Conservation (phyloP, 2,113 vertebrate species). For the Regulus satrapa region DNA sequence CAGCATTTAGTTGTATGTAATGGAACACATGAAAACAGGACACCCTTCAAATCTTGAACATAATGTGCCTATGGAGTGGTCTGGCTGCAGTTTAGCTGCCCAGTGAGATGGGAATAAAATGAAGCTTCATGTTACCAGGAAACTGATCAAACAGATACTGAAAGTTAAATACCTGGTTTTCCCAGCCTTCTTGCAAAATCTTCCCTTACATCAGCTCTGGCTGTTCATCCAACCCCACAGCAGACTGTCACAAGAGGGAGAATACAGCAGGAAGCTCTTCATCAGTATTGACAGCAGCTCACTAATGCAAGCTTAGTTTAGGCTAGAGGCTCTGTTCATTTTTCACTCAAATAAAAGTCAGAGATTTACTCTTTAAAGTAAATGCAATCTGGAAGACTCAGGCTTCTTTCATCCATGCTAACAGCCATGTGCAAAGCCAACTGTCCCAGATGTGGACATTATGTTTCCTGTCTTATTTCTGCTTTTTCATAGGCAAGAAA, state of each 20-base stretch:
- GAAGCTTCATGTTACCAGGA: neutral
- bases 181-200: neutral
- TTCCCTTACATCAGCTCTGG: neutral
- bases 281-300: neutral
- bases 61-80: accelerated
- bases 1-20: neutral
- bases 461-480: neutral
- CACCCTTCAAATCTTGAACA: neutral
- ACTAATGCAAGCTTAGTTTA: neutral
- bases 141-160: accelerated
- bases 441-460: neutral
- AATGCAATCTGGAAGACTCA: neutral
- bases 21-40: neutral
- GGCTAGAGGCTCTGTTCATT: neutral
- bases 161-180: neutral
- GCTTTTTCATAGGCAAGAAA: neutral
- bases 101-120: neutral
- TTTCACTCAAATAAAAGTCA: neutral
- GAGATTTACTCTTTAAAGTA: neutral
- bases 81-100: neutral
- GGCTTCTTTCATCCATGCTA: accelerated
- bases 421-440: accelerated
- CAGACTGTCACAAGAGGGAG: neutral
- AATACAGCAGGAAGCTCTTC: neutral
- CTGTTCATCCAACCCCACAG: neutral